Base-by-base conservation (phyloP, 2,797 vertebrate species). In the Betta splendens region DNA sequence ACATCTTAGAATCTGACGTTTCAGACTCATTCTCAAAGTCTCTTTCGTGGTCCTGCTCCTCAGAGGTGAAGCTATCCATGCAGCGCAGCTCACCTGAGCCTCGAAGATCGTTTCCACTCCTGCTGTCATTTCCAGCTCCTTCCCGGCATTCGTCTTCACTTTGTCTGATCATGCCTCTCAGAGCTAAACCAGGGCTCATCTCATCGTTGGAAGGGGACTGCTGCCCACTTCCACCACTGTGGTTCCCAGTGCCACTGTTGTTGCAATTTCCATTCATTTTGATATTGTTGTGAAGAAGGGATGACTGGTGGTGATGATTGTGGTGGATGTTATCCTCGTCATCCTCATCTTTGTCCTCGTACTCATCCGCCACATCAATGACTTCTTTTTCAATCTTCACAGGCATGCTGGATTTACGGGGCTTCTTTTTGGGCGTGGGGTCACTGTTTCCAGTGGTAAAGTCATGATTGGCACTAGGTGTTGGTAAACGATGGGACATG, bases 361-460 rank as follows among this genome's bases (percentile, higher is more conserved):
- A 99, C 51, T 98, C 97, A 62, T 98, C 97, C 0, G 94, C 95
- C 8, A 97, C 98, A 52, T 98, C 96, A 0, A 98, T 96, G n/a
- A 98, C 92, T 81, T 99, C 98, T 80, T 99, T 99, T 83, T 99
- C 97, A 43, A 99, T 99, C 89, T 99, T 99, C 29, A 99, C 97
- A 38, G 98, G 98, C 98, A 99, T 99, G 85, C 98, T 99, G 0
- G 98, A 99, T 82, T 99, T 99, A 49, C 98, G 93, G 64, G 98
- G 97, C 70, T 99, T 99, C 89, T 99, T 99, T 89, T 99, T 99
- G 37, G 98, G 97, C 0, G 93, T 95, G 48, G 95, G 93, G 65
- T 99, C 97, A 70, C 70, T 80, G 45, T 69, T 83, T 39, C 74
- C 91, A 86, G 90, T 85, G 17, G 84, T 87, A 49, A 90, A 87